Percentiles rank a stretch among this genome's conserved stretches.
Conservation (phyloP, 1,140 invertebrate genomes). For the Cydia splendana region DNA sequence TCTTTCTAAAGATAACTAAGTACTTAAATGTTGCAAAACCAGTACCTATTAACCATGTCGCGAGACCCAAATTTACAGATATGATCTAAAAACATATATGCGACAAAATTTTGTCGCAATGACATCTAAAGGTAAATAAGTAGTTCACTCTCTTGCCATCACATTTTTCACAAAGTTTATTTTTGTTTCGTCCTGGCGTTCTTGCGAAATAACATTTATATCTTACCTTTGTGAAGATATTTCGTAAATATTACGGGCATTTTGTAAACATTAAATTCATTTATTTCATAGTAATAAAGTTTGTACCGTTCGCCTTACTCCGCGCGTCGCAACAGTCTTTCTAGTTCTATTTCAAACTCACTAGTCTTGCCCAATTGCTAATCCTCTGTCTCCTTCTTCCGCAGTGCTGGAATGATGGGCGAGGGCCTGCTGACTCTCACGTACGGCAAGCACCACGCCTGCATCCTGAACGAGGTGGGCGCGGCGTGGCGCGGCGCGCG, state of each 20-base stretch:
- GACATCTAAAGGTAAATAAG: neutral
- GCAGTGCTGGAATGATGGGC: conserved; percentile 80
- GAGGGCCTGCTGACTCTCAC: conserved; percentile 89
- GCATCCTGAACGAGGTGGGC: conserved; percentile 91
- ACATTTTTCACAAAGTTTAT: neutral
- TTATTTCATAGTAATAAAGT: no score
- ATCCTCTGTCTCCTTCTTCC: conserved; percentile 39
- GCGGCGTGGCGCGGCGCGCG: conserved; percentile 90
- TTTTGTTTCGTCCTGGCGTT: no score
- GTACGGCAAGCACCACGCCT: conserved; percentile 94
- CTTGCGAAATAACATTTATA: no score
- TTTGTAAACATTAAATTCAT: no score
- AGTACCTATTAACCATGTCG: conserved; percentile 9
- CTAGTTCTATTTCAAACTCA: conserved; percentile 18
- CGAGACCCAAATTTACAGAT: conserved; percentile 9
- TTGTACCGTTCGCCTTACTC: no score
- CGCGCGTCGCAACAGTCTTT: neutral
- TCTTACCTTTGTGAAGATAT: no score
- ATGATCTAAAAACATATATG: neutral
- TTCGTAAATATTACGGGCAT: no score
- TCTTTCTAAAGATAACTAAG: conserved; percentile 30
- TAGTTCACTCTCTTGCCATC: neutral
- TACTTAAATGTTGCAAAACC: conserved; percentile 24
- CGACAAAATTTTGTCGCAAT: neutral
- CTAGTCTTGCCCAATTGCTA: conserved; percentile 29